Base-by-base conservation (phyloP, 1,140 invertebrate genomes). In the Ylistrum balloti region DNA sequence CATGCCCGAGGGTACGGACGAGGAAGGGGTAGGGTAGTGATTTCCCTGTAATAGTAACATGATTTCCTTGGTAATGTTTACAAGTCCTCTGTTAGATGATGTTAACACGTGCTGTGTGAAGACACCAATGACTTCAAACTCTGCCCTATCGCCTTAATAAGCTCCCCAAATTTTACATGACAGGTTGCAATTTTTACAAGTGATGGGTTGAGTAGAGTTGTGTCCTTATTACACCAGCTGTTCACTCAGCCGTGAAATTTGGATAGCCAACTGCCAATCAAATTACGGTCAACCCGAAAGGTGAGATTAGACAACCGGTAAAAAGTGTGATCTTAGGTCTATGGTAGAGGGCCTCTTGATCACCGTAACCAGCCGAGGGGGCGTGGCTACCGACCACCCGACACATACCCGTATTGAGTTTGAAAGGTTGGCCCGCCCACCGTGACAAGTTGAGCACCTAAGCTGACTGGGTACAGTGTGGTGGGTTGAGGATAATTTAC, bases 1-100 rank as follows among this genome's bases (percentile, higher is more conserved):
- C 94, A 94, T 94, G 86, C 87, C 91, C 33, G 91, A 90, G 20
- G 91, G 45, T 45, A 90, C 88, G 2, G 90, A 33, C 13, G 91
- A 45, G 41, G 91, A 85, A 32, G 87, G 87, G 2, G 91, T 35
- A 11, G 88, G 89, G 33, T 92, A 89, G 32, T 92, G 89, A 74
- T 90, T 90, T 9, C 89, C 91, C 91, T 92, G 89, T 32, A 91
- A 89, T 33, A 91, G 89, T 85, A 91, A 88, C 91, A 91, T 91
- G 34, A 28, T 74, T 28, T 74, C 56, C 56, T 3, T 28, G 56
- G n/a, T 28, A 13, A 13, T 38, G 35, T 38, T n/a, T n/a, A n/a
- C n/a, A n/a, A 74, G 5, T 74, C 56, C 3, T n/a, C 56, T 7
- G 56, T 74, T 74, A 28, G 56, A 11, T 28, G 56, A 74, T 74